Evolutionary conservation across 1,140 invertebrate genomes (phyloP), one percentile per base, ranked within the genome.

Genomic region (Pogonomyrmex barbatus): DNA sequence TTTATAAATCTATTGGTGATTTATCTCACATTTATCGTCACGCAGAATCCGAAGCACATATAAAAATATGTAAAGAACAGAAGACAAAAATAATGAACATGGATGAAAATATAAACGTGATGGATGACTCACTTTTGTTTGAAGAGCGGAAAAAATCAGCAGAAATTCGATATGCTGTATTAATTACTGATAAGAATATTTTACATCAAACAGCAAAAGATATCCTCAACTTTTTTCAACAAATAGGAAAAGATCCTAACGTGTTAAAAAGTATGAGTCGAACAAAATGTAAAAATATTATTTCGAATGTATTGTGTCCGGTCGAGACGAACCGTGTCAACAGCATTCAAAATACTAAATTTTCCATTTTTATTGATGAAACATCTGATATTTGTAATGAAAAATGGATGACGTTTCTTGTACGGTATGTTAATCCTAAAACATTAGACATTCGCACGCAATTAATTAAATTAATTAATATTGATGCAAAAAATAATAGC

Each of bases 271-370:
- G 2, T 5, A 68, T 68, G 24, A 17, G n/a, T 12, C 9, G 10
- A 47, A 68, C 65, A 9, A 68, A 68, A 14, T 68, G n/a, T n/a
- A n/a, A n/a, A 42, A 68, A 68, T 8, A 68, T 68, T 12, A 68
- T 68, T 24, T 12, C 3, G 0, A 68, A 68, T n/a, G n/a, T 52
- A 14, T 52, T 52, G 50, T 12, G 14, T 52, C 50, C 50, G 12
- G 50, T 52, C 14, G 50, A 52, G 12, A 52, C 14, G 9, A 12
- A 52, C 14, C 50, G 50, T 17, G 14, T n/a, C 24, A n/a, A 2
- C n/a, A 58, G 30, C 30, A 30, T 52, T 52, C 50, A 52, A 14
- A 52, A 52, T 14, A 52, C 12, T 4, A 52, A 52, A 52, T 52
- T 52, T 52, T 52, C 50, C 12, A 14, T n/a, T n/a, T n/a, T n/a